Percentiles rank a stretch among this genome's conserved stretches.
Conservation (phyloP, 2,888 invertebrate genomes). For the Ormia ochracea region DNA sequence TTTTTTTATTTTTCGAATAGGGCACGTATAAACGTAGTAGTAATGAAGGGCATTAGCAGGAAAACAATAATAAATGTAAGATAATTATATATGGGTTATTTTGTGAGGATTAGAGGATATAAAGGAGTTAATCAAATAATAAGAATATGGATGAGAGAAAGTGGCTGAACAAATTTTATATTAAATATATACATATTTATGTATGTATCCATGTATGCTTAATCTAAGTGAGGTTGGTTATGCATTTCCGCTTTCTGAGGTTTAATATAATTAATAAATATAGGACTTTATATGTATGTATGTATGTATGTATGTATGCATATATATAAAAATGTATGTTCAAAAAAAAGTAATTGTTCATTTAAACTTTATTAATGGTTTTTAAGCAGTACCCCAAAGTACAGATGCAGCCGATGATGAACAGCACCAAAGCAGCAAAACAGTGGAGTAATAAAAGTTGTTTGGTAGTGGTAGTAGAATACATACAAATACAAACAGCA, state of each 20-base stretch:
- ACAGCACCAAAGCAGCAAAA: conserved; percentile 61
- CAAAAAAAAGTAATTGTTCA: conserved; percentile 51
- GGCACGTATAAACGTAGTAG: too few species aligned
- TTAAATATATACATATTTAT: neutral
- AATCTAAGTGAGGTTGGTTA: conserved; percentile 24
- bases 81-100: neutral
- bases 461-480: conserved; percentile 46
- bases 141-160: neutral
- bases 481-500: conserved; percentile 36
- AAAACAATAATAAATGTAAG: too few species aligned
- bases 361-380: conserved; percentile 66
- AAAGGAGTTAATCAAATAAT: neutral
- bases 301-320: conserved; percentile 29
- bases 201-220: neutral
- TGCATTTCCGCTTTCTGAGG: neutral
- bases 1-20: too few species aligned
- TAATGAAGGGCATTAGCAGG: too few species aligned
- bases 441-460: conserved; percentile 52
- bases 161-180: conserved; percentile 6
- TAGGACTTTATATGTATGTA: conserved; percentile 48
- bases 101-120: neutral
- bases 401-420: conserved; percentile 70
- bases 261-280: conserved; percentile 48
- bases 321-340: conserved; percentile 31
- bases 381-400: conserved; percentile 77